Conservation (phyloP, 2,888 invertebrate species). For the Caenorhabditis sp. region DNA sequence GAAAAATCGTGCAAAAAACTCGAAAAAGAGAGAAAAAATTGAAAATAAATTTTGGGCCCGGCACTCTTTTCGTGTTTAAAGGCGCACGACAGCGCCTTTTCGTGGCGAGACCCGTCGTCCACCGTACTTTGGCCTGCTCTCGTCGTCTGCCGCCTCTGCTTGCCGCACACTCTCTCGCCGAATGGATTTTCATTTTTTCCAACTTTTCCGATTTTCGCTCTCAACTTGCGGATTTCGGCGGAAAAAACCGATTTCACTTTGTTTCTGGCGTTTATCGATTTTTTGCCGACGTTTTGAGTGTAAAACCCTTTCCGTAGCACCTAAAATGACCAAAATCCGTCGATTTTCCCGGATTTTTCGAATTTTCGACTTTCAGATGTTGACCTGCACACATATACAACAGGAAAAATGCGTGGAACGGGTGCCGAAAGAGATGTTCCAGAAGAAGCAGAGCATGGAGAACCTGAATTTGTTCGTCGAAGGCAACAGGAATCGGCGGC, state of each 20-base stretch:
- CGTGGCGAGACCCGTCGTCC: conserved; percentile 48
- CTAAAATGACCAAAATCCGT: conserved; percentile 26
- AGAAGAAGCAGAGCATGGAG: conserved; percentile 46
- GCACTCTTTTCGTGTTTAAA: conserved; percentile 23
- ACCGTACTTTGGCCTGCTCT: conserved; percentile 44
- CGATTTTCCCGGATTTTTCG: too few relatives aligned
- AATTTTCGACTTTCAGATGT: conserved; percentile 53
- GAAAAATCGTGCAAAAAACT: conserved; percentile 9
- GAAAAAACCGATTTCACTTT: background rate
- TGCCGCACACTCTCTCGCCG: conserved; percentile 30
- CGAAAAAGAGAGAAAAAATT: conserved; percentile 33
- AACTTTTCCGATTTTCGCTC: conserved; percentile 43
- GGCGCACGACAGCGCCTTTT: conserved; percentile 33
- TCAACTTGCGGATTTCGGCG: conserved; percentile 15
- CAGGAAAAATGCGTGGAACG: conserved; percentile 42
- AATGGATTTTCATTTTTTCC: conserved; percentile 53
- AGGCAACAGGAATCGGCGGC: conserved; percentile 41
- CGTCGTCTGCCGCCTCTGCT: conserved; percentile 35
- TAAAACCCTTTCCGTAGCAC: conserved; percentile 11
- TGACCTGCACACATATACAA: conserved; percentile 39
- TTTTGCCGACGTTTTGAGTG: conserved; percentile 29
- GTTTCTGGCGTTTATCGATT: conserved; percentile 20
- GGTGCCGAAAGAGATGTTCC: conserved; percentile 49
- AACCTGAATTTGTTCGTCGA: conserved; percentile 36
- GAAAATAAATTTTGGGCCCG: conserved; percentile 58